A percentile compares a stretch with the other conserved stretches of the same genome.
phyloP scores from a whole-genome alignment of 2,113 vertebrate genomes.

The Dicrurus megarhynchus region DNA sequence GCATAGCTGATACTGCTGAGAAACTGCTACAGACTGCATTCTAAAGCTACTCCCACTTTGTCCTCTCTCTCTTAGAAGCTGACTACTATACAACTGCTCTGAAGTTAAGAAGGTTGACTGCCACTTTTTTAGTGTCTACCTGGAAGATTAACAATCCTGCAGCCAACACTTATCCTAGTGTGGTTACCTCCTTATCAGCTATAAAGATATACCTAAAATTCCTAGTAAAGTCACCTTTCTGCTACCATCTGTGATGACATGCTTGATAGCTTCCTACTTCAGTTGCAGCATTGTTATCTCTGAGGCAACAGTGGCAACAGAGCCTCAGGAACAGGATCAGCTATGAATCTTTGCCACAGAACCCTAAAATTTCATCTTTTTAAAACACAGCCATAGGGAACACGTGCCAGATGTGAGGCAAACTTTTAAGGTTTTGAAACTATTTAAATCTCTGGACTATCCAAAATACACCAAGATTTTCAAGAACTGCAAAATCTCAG shows the following conservation, averaged over 20 bases:
- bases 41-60: not conserved
- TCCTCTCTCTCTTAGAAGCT: not conserved
- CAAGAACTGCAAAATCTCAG: not conserved
- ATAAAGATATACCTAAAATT: not conserved
- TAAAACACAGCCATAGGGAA: not conserved
- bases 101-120: not conserved
- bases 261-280: not conserved
- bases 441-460: not conserved
- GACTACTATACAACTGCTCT: not conserved
- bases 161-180: not conserved
- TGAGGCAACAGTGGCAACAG: not conserved
- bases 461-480: not conserved
- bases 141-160: not conserved
- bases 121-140: not conserved
- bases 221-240: not conserved
- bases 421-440: not conserved
- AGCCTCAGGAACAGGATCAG: not conserved
- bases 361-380: not conserved
- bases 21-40: not conserved
- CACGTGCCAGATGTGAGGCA: not conserved
- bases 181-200: not conserved
- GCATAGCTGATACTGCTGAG: not conserved
- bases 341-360: not conserved
- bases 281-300: not conserved
- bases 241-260: not conserved